phyloP scores from a whole-genome alignment of 2,797 vertebrate species.

The Chelon labrosus region DNA sequence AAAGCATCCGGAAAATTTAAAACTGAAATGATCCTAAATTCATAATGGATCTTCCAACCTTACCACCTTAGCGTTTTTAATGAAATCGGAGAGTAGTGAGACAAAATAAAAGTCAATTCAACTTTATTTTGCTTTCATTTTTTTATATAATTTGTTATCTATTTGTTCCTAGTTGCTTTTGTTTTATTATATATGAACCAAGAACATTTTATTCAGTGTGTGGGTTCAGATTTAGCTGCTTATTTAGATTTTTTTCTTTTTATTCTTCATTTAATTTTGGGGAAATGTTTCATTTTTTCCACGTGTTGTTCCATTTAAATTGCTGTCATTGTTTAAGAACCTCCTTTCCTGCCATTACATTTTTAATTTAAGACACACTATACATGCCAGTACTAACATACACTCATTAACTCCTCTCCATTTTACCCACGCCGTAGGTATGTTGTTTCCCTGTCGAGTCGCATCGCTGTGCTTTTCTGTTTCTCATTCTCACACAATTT shows the following conservation, averaged over 20 bases:
- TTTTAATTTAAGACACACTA: constrained; percentile 75
- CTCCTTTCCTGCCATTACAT: constrained; percentile 56
- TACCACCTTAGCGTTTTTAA: constrained; percentile 19
- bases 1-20: constrained; percentile 58
- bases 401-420: constrained; percentile 75
- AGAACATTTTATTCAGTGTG: constrained; percentile 47
- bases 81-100: constrained; percentile 33
- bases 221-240: constrained; percentile 63
- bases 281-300: constrained; percentile 64
- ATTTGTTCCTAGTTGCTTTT: constrained; percentile 13
- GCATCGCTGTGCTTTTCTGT: constrained; percentile 80
- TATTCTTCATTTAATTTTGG: constrained; percentile 40
- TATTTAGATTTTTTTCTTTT: constrained; percentile 39
- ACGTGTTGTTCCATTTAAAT: constrained; percentile 73
- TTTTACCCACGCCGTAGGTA: constrained; percentile 67
- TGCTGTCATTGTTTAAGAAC: constrained; percentile 70
- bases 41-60: constrained; percentile 45
- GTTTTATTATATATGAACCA: constrained; percentile 25
- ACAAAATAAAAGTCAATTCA: constrained; percentile 26
- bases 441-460: constrained; percentile 74
- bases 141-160: neutral
- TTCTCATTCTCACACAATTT: constrained; percentile 82
- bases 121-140: constrained; percentile 51
- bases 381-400: constrained; percentile 70
- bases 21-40: constrained; percentile 51